Conservation (phyloP, 2,888 invertebrate species). For the Chrysotoxum bicinctum region DNA sequence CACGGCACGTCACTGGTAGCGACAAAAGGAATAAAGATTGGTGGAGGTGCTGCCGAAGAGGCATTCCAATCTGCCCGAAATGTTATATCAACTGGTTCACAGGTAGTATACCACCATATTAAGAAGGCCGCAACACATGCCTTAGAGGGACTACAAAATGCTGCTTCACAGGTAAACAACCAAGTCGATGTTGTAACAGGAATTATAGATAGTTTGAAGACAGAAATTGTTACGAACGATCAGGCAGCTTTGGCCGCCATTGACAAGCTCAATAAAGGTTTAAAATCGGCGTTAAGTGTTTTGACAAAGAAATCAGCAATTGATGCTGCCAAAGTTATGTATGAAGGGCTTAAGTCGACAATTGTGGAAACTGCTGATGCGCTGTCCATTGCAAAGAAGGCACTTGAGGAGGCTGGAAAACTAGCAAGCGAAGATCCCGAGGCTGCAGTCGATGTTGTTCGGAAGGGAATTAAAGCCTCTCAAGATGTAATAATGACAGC, state of each 20-base stretch:
- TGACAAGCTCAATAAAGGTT: too few relatives aligned
- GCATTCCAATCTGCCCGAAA: not conserved
- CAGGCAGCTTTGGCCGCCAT: too few relatives aligned
- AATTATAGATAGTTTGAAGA: too few relatives aligned
- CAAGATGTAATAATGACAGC: not conserved
- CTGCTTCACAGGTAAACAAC: too few relatives aligned
- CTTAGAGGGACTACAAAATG: not conserved
- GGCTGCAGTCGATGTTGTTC: not conserved
- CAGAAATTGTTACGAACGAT: too few relatives aligned
- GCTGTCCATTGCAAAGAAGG: not conserved
- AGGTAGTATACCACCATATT: not conserved
- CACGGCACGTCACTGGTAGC: too few relatives aligned
- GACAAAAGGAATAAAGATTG: not conserved
- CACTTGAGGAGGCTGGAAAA: not conserved
- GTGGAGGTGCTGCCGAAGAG: not conserved
- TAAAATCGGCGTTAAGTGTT: too few relatives aligned
- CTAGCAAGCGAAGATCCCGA: not conserved
- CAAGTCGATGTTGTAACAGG: too few relatives aligned
- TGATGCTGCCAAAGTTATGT: too few relatives aligned
- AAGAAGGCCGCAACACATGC: not conserved
- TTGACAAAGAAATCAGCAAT: too few relatives aligned
- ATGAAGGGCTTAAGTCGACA: too few relatives aligned
- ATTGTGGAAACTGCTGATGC: too few relatives aligned
- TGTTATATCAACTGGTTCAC: not conserved
- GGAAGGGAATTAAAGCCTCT: not conserved